Percentiles rank a stretch among this genome's conserved stretches.
These are phyloP conservation scores for human DNA, from an alignment of 2,113 vertebrate genomes.

Conservation along the genomic window GRCh38 chr4:147002001-147002500, in stretches of 20 bases:
- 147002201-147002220: slow-evolving; percentile 59
- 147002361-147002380: slow-evolving; percentile 82
- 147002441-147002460: slow-evolving; percentile 70
- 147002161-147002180: slow-evolving; percentile 31
- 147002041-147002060: slow-evolving; percentile 71
- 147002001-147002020: slow-evolving; percentile 76
- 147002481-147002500: neutral
- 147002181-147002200: neutral
- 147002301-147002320: slow-evolving; percentile 79
- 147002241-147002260: slow-evolving; percentile 72
- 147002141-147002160: slow-evolving; percentile 35
- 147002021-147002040: slow-evolving; percentile 76
- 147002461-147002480: slow-evolving; percentile 5
- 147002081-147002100: slow-evolving; percentile 65
- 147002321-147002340: slow-evolving; percentile 75
- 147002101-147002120: slow-evolving; percentile 10
- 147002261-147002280: slow-evolving; percentile 71
- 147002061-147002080: slow-evolving; percentile 51
- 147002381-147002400: slow-evolving; percentile 74
- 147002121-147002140: neutral
- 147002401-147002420: slow-evolving; percentile 74
- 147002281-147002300: slow-evolving; percentile 81
- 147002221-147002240: slow-evolving; percentile 39
- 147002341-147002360: slow-evolving; percentile 71
- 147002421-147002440: slow-evolving; percentile 71